Evolutionary conservation across 2,113 vertebrate species (phyloP).

Genomic region (Copsychus sechellarum): DNA sequence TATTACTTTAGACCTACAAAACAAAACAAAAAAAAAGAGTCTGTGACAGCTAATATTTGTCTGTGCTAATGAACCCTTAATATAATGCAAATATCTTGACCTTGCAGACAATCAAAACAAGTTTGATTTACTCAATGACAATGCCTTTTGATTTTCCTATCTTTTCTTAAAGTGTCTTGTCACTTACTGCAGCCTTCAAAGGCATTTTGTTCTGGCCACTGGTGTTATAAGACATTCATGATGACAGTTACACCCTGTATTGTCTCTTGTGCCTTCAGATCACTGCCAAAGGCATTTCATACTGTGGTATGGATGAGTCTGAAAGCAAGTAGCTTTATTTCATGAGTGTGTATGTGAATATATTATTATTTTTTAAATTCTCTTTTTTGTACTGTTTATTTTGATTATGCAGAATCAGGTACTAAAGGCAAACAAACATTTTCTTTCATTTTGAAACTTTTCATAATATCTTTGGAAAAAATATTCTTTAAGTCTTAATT

Average conservation of each 20-base stretch:
- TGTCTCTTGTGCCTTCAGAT: background rate
- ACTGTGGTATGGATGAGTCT: background rate
- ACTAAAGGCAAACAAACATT: background rate
- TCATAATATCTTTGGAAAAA: background rate
- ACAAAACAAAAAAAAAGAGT: background rate
- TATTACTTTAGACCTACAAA: background rate
- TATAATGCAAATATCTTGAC: background rate
- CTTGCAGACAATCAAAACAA: background rate
- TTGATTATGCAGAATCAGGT: background rate
- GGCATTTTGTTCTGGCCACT: background rate
- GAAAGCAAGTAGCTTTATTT: background rate
- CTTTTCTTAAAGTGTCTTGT: background rate
- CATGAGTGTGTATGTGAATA: background rate
- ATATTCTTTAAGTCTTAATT: background rate
- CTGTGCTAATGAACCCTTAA: background rate
- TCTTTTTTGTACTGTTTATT: background rate
- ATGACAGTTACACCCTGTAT: background rate
- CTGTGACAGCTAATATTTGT: background rate
- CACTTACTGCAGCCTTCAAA: background rate
- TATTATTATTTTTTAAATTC: background rate
- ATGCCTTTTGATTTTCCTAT: background rate
- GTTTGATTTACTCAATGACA: background rate
- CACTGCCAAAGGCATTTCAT: background rate
- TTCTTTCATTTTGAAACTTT: background rate
- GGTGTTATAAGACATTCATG: background rate